phyloP scores from a whole-genome alignment of 2,113 vertebrate genomes.

The Tapirus terrestris region DNA sequence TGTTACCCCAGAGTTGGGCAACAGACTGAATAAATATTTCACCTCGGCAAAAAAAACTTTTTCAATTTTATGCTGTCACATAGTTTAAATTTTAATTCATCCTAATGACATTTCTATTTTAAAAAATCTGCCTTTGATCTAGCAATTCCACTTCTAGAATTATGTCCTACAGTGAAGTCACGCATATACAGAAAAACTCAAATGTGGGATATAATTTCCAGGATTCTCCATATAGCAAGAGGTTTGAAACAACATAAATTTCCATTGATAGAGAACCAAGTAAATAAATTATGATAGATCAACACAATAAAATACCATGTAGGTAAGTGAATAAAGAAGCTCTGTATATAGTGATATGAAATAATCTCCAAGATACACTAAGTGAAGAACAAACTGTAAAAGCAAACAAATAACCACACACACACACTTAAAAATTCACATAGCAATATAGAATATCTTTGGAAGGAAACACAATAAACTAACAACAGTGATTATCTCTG shows the following conservation, averaged over 20 bases:
- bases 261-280: neutral
- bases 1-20: neutral
- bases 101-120: constrained; percentile 19
- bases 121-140: constrained; percentile 25
- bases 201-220: constrained; percentile 29
- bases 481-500: neutral
- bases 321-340: neutral
- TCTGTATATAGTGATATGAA: neutral
- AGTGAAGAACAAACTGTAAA: neutral
- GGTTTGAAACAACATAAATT: neutral
- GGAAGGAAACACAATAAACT: neutral
- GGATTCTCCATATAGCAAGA: neutral
- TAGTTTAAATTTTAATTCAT: constrained; percentile 44
- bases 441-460: neutral
- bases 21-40: neutral
- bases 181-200: neutral
- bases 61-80: neutral
- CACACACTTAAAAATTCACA: constrained; percentile 19
- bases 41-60: neutral
- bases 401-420: neutral
- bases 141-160: neutral
- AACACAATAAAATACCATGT: neutral
- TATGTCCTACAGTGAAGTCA: neutral
- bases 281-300: constrained; percentile 4
- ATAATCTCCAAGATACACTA: neutral